Conservation (phyloP, 2,113 vertebrate species). For the Sardina pilchardus region DNA sequence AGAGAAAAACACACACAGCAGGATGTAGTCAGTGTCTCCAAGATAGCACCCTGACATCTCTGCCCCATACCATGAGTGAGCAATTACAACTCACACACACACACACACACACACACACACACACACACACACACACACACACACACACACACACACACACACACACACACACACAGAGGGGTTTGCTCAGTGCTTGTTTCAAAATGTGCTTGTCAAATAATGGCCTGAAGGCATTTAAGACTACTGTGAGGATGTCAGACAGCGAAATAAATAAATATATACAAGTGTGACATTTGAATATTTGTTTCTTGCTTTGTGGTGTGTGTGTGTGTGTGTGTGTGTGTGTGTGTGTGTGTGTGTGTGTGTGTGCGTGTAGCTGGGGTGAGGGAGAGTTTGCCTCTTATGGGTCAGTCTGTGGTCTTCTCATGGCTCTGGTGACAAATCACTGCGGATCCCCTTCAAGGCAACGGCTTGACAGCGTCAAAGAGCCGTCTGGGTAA, state of each 20-base stretch:
- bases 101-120: conserved; percentile 8
- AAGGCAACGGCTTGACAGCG: not conserved
- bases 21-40: not conserved
- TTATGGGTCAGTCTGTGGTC: not conserved
- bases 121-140: conserved; percentile 2
- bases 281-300: not conserved
- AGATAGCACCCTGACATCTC: conserved; percentile 8
- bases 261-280: not conserved
- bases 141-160: not conserved
- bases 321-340: conserved; percentile 13
- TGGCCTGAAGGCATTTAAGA: not conserved
- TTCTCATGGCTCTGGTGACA: not conserved
- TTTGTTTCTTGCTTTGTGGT: not conserved
- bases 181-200: not conserved
- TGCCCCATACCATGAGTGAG: not conserved
- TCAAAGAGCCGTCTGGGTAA: not conserved
- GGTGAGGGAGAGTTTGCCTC: conserved; percentile 1
- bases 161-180: not conserved
- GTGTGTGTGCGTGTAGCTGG: conserved; percentile 20
- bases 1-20: not conserved
- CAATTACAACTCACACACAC: conserved; percentile 5
- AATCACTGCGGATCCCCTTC: not conserved
- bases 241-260: not conserved
- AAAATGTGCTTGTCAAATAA: not conserved
- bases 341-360: conserved; percentile 25